Evolutionary conservation across 2,888 invertebrate genomes (phyloP).

Genomic region (Drosophila falleni): DNA sequence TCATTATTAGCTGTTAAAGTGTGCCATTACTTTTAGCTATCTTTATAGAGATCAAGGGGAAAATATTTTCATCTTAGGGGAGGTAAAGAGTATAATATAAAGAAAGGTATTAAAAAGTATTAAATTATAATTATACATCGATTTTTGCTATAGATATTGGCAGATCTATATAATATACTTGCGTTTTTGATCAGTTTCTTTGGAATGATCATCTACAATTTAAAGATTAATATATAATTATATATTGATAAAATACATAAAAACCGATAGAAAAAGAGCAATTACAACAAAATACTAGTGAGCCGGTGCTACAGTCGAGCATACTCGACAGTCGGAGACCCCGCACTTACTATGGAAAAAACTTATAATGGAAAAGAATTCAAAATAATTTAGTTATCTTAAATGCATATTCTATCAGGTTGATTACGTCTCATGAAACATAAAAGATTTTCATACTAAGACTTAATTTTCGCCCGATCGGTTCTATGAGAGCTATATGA

Average conservation of each 20-base stretch:
- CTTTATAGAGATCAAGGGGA: neutral
- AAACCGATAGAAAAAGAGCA: neutral
- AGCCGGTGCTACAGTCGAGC: too few species aligned
- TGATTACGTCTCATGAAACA: too few species aligned
- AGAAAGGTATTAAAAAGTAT: neutral
- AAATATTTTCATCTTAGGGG: neutral
- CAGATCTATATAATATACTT: neutral
- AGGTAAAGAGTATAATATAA: neutral
- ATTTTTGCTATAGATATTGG: neutral
- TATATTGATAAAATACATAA: constrained; percentile 10
- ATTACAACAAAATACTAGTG: neutral
- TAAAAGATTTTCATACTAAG: too few species aligned
- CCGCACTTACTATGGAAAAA: too few species aligned
- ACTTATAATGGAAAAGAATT: too few species aligned
- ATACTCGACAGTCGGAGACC: too few species aligned
- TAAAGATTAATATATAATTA: neutral
- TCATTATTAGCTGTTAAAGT: constrained; percentile 16
- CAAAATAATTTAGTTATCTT: too few species aligned
- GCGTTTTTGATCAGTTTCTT: neutral
- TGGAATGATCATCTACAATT: constrained; percentile 6
- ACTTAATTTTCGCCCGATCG: too few species aligned
- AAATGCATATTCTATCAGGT: too few species aligned
- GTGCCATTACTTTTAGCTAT: constrained; percentile 16
- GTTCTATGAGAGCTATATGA: too few species aligned
- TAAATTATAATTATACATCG: neutral